phyloP scores from a whole-genome alignment of 2,113 vertebrate genomes.

The Ameiurus melas region DNA sequence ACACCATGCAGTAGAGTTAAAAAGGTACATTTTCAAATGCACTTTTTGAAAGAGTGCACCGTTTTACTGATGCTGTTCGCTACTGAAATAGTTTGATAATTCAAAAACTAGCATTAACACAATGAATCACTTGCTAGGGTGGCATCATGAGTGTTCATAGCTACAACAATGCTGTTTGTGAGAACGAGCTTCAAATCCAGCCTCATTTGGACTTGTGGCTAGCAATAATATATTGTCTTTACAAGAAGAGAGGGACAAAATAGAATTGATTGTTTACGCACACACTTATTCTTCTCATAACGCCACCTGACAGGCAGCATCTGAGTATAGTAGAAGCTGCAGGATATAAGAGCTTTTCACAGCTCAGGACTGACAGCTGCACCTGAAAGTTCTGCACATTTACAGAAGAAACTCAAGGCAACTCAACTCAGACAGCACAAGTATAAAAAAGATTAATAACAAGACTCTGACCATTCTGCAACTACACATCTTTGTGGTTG shows the following conservation, averaged over 20 bases:
- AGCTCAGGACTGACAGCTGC: background rate
- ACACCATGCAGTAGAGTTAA: background rate
- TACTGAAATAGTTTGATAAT: background rate
- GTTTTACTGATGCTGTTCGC: constrained; percentile 21
- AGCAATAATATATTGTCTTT: background rate
- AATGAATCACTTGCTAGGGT: background rate
- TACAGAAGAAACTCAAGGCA: background rate
- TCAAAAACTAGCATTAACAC: too few relatives aligned
- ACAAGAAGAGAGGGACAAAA: background rate
- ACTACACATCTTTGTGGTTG: background rate
- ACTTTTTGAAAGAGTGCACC: background rate
- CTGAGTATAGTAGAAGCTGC: background rate
- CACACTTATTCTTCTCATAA: background rate
- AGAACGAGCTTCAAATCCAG: background rate
- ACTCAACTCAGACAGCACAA: background rate
- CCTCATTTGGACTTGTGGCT: background rate
- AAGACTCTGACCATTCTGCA: background rate
- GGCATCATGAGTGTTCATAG: background rate
- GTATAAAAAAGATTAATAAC: background rate
- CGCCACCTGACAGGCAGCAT: background rate
- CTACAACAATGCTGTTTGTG: background rate
- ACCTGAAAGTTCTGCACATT: background rate
- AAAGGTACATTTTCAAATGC: background rate
- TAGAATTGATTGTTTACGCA: background rate
- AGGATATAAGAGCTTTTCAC: background rate